A percentile compares a stretch with the other conserved stretches of the same genome.
phyloP scores from a whole-genome alignment of 2,113 vertebrate genomes.

The Muscicapa adusta region DNA sequence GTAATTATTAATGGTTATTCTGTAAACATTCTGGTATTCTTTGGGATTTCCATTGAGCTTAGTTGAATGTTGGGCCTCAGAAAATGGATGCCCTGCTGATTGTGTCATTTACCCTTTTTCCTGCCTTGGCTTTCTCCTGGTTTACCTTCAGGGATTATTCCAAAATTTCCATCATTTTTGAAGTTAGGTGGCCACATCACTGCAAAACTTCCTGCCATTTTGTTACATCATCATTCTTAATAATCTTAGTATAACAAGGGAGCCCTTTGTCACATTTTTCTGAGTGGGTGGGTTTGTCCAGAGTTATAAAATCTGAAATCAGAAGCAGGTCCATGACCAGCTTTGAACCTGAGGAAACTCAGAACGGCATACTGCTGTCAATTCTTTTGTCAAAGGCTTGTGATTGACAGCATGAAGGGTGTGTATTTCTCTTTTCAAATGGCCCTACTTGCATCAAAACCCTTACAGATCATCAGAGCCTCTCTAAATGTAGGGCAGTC shows the following conservation, averaged over 20 bases:
- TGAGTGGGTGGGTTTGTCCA: background rate
- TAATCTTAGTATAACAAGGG: background rate
- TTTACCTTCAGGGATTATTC: background rate
- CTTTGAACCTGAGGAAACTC: background rate
- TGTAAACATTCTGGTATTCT: background rate
- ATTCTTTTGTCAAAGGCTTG: background rate
- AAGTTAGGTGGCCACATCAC: background rate
- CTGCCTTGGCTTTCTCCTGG: background rate
- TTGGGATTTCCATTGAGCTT: background rate
- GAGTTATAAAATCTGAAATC: background rate
- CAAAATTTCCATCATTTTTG: background rate
- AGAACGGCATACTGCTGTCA: background rate
- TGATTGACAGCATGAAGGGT: background rate
- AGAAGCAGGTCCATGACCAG: background rate
- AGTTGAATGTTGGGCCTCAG: background rate
- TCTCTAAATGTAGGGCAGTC: background rate
- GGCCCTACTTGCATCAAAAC: background rate
- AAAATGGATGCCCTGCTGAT: background rate
- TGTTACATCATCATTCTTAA: background rate
- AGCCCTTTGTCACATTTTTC: background rate
- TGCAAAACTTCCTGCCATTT: background rate
- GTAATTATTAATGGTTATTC: slow-evolving; percentile 7
- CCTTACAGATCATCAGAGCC: background rate
- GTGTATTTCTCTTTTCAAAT: background rate
- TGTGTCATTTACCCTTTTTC: background rate